Conservation (phyloP, 2,113 vertebrate genomes). For the Lanius collurio region DNA sequence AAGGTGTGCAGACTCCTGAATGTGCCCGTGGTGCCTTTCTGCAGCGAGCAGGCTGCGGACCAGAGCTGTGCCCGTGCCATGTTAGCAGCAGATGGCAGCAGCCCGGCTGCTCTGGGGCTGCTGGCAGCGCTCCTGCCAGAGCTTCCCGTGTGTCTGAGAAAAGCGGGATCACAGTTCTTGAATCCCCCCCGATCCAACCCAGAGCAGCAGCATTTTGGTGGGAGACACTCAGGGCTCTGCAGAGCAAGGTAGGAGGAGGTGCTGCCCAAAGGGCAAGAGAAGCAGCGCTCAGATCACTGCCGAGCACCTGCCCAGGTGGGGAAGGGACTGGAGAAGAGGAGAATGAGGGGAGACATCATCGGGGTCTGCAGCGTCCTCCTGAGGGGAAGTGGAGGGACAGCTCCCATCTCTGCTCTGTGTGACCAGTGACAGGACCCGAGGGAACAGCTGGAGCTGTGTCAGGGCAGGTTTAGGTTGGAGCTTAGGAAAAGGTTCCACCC, state of each 20-base stretch:
- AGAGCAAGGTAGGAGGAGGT: background rate
- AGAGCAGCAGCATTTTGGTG: rapidly evolving
- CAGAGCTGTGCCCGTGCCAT: background rate
- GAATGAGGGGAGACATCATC: background rate
- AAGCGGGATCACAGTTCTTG: background rate
- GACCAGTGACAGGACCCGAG: background rate
- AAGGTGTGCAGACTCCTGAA: rapidly evolving
- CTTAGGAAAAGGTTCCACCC: background rate
- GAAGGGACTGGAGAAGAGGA: background rate
- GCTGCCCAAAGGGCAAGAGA: background rate
- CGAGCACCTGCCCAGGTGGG: background rate
- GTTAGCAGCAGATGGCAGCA: constrained; percentile 43
- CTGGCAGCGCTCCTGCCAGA: background rate
- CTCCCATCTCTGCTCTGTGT: background rate
- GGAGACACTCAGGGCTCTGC: background rate
- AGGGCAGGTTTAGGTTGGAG: background rate
- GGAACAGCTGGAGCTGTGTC: background rate
- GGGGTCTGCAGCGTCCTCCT: background rate
- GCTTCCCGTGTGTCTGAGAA: rapidly evolving
- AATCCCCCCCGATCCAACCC: rapidly evolving
- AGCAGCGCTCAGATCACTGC: background rate
- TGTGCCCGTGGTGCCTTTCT: rapidly evolving
- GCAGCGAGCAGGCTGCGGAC: rapidly evolving
- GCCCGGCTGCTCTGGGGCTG: background rate
- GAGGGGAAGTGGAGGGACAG: background rate